These are phyloP conservation scores for Heliconius eleuchia DNA, from an alignment of 1,140 invertebrate genomes.

Conservation along the genomic window DNA sequence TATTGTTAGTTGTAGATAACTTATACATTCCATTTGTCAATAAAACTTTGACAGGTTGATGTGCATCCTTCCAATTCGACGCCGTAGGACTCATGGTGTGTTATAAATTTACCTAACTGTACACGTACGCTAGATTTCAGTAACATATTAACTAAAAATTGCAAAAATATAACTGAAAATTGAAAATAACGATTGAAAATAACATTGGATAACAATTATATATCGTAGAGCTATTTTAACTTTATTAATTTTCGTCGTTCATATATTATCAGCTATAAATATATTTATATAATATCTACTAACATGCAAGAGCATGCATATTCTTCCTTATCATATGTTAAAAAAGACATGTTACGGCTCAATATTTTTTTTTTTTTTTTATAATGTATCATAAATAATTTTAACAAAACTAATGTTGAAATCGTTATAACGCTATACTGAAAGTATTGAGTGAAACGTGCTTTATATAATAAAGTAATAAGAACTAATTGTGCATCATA, in stretches of 20 bases:
- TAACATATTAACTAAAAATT: neutral
- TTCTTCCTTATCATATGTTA: too few species aligned
- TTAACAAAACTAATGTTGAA: too few species aligned
- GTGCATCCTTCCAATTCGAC: slow-evolving; percentile 51
- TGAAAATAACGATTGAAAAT: neutral
- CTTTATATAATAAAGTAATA: too few species aligned
- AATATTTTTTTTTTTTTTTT: too few species aligned
- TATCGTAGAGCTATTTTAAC: slow-evolving; percentile 4
- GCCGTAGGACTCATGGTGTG: slow-evolving; percentile 68
- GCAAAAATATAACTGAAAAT: neutral
- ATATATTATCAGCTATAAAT: neutral
- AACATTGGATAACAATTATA: neutral
- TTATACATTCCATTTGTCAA: slow-evolving; percentile 37
- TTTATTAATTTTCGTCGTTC: neutral
- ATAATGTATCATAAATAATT: too few species aligned
- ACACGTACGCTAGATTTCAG: slow-evolving; percentile 19
- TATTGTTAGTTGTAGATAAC: slow-evolving; percentile 12
- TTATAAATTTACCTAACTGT: slow-evolving; percentile 43
- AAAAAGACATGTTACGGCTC: too few species aligned
- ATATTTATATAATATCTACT: neutral
- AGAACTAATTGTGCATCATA: too few species aligned
- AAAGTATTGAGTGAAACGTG: too few species aligned
- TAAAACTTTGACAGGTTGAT: slow-evolving; percentile 62
- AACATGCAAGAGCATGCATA: too few species aligned
- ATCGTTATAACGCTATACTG: too few species aligned